Conservation (phyloP, 2,113 vertebrate species). For the Pitta sordida region DNA sequence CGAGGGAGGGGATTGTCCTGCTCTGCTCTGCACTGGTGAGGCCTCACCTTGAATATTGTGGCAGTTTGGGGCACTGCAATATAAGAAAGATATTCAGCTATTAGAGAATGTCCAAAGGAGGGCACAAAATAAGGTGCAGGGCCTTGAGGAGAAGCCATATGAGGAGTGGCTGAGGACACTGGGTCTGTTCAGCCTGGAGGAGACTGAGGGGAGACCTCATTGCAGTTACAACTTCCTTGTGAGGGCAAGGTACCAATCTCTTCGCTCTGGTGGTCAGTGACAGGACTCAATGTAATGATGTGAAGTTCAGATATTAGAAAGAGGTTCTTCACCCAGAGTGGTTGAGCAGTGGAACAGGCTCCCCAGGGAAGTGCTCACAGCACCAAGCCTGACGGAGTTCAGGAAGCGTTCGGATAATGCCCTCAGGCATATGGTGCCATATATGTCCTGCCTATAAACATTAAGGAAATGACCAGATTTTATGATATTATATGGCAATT, state of each 20-base stretch:
- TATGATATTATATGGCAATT: not conserved
- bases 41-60: not conserved
- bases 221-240: not conserved
- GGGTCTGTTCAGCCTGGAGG: not conserved
- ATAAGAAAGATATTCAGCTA: not conserved
- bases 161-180: not conserved
- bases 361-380: not conserved
- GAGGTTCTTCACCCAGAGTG: not conserved
- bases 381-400: not conserved
- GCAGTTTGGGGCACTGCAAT: not conserved
- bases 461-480: not conserved
- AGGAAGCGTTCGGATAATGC: not conserved
- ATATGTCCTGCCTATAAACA: not conserved
- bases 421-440: not conserved
- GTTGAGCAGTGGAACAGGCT: not conserved
- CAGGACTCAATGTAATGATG: not conserved
- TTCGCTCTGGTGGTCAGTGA: not conserved
- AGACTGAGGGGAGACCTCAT: not conserved
- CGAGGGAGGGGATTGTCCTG: not conserved
- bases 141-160: rapidly evolving
- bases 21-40: rapidly evolving
- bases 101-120: not conserved
- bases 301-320: not conserved
- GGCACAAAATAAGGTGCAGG: no score
- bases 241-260: not conserved